Base-by-base conservation (phyloP, 2,888 invertebrate genomes). In the Chorisops tibialis region DNA sequence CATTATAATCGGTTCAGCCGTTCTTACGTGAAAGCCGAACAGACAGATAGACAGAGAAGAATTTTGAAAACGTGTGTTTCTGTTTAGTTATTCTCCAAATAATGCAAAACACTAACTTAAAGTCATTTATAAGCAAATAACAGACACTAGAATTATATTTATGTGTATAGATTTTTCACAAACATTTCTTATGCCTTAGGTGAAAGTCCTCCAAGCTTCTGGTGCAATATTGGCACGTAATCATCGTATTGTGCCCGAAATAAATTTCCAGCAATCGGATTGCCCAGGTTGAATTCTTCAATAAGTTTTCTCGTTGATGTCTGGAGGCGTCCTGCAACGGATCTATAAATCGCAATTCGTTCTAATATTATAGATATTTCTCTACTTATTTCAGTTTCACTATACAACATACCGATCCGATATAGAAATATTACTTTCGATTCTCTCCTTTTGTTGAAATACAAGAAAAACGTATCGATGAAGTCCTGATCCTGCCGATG, bases 221-320 rank as follows among this genome's bases (percentile, higher is more conserved):
- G 86, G 78, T 92, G 90, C 11, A 93, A 77, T 65, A 82, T 82
- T 0, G 92, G 91, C 0, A 92, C 92, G 71, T 91, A 92, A 70
- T 88, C 87, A 71, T 93, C 93, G 75, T 83, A 92, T 73, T 89
- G 83, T 0, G 92, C 91, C 72, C 87, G 85, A 74, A 85, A 93
- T 74, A 91, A 87, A 75, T 92, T 93, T 22, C 89, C 92, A 48
- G 89, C 90, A 12, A 91, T 80, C 0, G 92, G 91, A 14, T 83
- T 78, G 0, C 89, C 91, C 5, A 96, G 80, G 2, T 85, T 83
- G 75, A 95, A 87, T 71, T 93, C 92, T 60, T 83, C 81, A 0
- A 90, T 91, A 70, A 95, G 89, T 51, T 84, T 83, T 49, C 77
- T 81, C 11, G 88, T 85, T 1, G 88, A 87, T 72, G 84, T 86